Percentiles rank a stretch among this genome's conserved stretches.
phyloP scores from a whole-genome alignment of 2,888 invertebrate species.

The Cheilosia vernalis region DNA sequence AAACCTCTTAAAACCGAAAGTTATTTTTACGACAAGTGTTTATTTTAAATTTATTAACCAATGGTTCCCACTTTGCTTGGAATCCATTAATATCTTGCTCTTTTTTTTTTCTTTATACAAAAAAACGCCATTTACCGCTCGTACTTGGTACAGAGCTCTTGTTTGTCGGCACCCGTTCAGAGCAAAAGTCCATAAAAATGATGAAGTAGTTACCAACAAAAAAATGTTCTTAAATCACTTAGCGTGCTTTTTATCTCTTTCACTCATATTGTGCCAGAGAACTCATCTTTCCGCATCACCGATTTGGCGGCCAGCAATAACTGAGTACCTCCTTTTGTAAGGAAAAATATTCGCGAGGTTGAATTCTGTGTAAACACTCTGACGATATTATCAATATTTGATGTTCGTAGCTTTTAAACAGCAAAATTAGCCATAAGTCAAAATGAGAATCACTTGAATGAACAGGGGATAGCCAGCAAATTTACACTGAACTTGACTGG shows the following conservation, averaged over 20 bases:
- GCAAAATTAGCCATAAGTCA: conserved; percentile 27
- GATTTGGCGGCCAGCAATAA: not conserved
- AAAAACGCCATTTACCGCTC: conserved; percentile 9
- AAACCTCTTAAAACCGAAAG: not conserved
- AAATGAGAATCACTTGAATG: conserved; percentile 33
- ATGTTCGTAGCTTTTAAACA: conserved; percentile 9
- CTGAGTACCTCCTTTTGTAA: not conserved
- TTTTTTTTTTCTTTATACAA: not conserved
- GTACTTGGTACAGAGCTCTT: not conserved
- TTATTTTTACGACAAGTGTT: conserved; percentile 39
- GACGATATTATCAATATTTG: conserved; percentile 10
- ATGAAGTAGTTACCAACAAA: conserved; percentile 11
- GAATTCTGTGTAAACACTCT: conserved; percentile 19
- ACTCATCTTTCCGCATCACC: conserved; percentile 36
- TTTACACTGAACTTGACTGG: conserved; percentile 49
- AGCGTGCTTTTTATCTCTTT: conserved; percentile 8
- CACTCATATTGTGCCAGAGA: not conserved
- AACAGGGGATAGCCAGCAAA: conserved; percentile 33
- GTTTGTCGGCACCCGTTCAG: not conserved
- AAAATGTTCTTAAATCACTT: not conserved
- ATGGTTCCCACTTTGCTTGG: not conserved
- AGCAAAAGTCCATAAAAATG: not conserved
- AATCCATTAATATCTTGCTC: conserved; percentile 8
- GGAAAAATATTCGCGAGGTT: not conserved
- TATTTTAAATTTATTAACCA: conserved; percentile 37